These are phyloP conservation scores for Osmerus mordax DNA, from an alignment of 2,113 vertebrate species.

Conservation along the genomic window DNA sequence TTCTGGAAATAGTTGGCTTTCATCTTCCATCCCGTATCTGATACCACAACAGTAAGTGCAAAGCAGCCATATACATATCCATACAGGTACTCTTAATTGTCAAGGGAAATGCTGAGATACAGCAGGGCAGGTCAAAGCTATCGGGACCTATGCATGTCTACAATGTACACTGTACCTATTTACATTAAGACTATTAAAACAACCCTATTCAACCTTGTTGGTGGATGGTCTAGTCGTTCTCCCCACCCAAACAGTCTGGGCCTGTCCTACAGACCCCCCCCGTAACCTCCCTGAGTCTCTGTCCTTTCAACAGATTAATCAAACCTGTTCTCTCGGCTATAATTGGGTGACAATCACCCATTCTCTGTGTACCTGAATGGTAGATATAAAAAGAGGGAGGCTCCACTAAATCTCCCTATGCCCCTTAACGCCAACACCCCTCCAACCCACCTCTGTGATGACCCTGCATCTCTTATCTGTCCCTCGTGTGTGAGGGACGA, in stretches of 20 bases:
- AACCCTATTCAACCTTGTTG: too few species aligned
- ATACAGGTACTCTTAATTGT: neutral
- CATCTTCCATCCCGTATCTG: neutral
- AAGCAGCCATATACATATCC: neutral
- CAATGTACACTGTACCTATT: too few species aligned
- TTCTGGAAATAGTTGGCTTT: neutral
- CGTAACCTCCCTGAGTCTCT: conserved; percentile 41
- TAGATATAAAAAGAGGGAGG: neutral
- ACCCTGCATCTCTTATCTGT: conserved; percentile 42
- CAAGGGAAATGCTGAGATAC: too few species aligned
- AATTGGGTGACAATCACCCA: conserved; percentile 77
- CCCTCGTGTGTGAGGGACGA: conserved; percentile 14
- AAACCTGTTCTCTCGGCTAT: conserved; percentile 62
- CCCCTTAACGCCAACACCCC: conserved; percentile 49
- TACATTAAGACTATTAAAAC: too few species aligned
- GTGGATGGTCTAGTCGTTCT: neutral
- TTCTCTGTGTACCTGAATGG: conserved; percentile 49
- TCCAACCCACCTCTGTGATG: conserved; percentile 26
- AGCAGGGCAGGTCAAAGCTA: too few species aligned
- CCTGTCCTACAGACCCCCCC: neutral
- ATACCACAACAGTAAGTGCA: neutral
- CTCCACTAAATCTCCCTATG: conserved; percentile 42
- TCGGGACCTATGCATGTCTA: too few species aligned
- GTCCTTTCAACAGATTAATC: conserved; percentile 71
- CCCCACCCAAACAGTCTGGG: neutral